These are phyloP conservation scores for Neodiprion fabricii DNA, from an alignment of 1,140 invertebrate genomes.

Conservation along the genomic window DNA sequence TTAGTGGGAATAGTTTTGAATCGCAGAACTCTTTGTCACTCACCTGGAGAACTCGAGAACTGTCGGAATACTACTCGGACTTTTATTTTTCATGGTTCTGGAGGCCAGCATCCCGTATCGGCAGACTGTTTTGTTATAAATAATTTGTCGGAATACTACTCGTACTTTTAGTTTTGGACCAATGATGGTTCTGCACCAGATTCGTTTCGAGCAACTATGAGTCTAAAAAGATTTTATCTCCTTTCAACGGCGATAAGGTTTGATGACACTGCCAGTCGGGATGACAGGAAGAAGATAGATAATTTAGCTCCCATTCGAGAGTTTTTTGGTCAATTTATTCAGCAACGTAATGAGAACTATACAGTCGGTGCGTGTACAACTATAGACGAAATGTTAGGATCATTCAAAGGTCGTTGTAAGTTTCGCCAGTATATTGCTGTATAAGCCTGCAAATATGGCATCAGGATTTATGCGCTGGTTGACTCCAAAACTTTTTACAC, in stretches of 20 bases:
- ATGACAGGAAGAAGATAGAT: slow-evolving; percentile 53
- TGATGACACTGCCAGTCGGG: slow-evolving; percentile 48
- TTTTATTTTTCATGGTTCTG: no score
- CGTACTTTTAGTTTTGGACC: no score
- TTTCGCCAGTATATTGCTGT: slow-evolving; percentile 60
- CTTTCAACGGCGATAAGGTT: slow-evolving; percentile 59
- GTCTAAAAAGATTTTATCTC: slow-evolving; percentile 58
- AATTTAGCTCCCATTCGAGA: slow-evolving; percentile 60
- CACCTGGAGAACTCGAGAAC: no score
- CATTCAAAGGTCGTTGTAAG: slow-evolving; percentile 57
- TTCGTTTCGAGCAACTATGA: slow-evolving; percentile 57
- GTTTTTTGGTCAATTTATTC: slow-evolving; percentile 60
- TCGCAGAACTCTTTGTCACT: no score
- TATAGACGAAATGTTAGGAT: slow-evolving; percentile 61
- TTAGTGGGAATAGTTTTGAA: no score
- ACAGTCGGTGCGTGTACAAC: slow-evolving; percentile 40
- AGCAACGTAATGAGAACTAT: slow-evolving; percentile 59
- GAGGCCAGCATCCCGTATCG: no score
- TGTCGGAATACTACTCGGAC: no score
- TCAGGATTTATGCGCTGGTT: slow-evolving; percentile 47
- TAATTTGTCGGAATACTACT: no score
- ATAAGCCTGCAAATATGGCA: slow-evolving; percentile 51
- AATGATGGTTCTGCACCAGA: slow-evolving; percentile 54
- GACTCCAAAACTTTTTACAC: slow-evolving; percentile 37
- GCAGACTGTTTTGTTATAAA: no score